A percentile compares a stretch with the other conserved stretches of the same genome.
Conservation (phyloP, 2,113 vertebrate genomes). For the Coturnix japonica region DNA sequence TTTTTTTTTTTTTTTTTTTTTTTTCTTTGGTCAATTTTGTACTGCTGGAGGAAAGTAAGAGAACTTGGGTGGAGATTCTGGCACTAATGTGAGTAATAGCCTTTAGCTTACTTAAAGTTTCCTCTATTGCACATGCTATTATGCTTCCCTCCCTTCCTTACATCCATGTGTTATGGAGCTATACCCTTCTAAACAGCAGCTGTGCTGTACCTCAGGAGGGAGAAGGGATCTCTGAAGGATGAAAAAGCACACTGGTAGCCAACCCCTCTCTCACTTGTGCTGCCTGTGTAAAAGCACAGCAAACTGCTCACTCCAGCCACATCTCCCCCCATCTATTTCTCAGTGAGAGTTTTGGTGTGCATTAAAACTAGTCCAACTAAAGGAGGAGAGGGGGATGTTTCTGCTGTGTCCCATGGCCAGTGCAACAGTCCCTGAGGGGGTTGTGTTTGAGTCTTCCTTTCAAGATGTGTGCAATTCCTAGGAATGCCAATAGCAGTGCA, state of each 20-base stretch:
- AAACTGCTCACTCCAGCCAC: neutral
- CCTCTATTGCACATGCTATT: constrained; percentile 19
- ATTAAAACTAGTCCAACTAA: too few relatives aligned
- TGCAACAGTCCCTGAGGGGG: neutral
- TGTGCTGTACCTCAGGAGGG: neutral
- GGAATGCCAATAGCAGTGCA: neutral
- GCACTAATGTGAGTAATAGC: constrained; percentile 39
- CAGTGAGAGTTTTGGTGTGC: rapidly evolving
- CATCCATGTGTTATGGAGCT: neutral
- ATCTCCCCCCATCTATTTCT: neutral
- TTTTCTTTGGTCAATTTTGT: neutral
- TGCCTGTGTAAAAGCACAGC: neutral
- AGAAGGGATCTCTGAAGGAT: neutral
- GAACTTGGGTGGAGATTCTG: constrained; percentile 41
- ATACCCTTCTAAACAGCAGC: constrained; percentile 21
- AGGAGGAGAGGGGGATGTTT: too few relatives aligned
- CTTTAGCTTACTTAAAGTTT: constrained; percentile 59
- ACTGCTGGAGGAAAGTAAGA: neutral
- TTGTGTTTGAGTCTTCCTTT: neutral
- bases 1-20: too few relatives aligned
- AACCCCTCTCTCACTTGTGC: neutral
- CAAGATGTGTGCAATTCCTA: neutral
- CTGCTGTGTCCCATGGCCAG: neutral
- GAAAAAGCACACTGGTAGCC: neutral
- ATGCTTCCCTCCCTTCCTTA: constrained; percentile 41